Evolutionary conservation across 2,797 vertebrate species (phyloP), one percentile per base, ranked within the genome.

Genomic region (Setipinna tenuifilis): DNA sequence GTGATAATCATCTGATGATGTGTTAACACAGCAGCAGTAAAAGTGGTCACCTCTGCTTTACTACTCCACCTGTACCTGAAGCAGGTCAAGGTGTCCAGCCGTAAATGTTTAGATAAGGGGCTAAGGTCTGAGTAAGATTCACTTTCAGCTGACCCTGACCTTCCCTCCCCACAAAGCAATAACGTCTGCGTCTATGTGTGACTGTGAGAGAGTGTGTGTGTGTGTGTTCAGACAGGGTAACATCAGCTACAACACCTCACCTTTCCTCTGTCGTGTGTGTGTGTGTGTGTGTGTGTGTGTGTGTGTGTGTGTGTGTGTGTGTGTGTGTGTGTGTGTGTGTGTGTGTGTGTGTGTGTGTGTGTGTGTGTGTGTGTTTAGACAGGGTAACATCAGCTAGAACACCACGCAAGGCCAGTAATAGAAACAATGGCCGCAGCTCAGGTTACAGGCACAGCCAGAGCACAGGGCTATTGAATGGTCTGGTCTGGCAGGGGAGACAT

Each of bases 321-420:
- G 50, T 54, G 50, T 54, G 50, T 54, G 50, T 54, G 50, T 54
- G 62, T 28, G 10, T 65, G n/a, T 25, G 61, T 65, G 62, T 68
- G 62, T 31, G 62, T 68, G 62, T 68, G 62, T 31, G 25, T 68
- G 62, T 68, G 68, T 71, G 31, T 65, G 61, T 65, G 61, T 65
- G 61, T 65, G n/a, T 25, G n/a, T 65, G 50, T 54, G 50, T 9
- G 7, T 54, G 50, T 54, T 54, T 7, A 54, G 50, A 54, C 50
- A 54, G 50, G 50, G 50, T 54, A 54, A 54, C 50, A 7, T 54
- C 50, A 54, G 50, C 25, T 28, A 12, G 65, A 25, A 2, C 25
- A 28, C 31, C 10, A 71, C 65, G 12, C 65, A 71, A 31, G 28
- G 12, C 65, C 14, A 1, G 14, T 31, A 71, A 35, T 31, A 35